Evolutionary conservation across 1,140 invertebrate species (phyloP), one percentile per base, ranked within the genome.

Genomic region (Halictus rubicundus): DNA sequence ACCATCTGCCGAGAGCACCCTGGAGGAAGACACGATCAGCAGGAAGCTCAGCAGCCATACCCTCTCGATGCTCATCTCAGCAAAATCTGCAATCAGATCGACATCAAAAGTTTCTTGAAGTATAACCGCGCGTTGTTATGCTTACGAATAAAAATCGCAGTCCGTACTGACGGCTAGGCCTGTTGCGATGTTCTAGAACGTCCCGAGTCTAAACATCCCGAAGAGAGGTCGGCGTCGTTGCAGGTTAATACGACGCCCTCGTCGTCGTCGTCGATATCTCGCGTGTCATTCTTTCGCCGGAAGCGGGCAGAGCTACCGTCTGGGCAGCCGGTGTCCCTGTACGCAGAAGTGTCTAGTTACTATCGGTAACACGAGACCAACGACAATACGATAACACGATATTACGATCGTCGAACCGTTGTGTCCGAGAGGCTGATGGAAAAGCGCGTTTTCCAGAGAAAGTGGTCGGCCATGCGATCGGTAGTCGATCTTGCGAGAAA

Each of bases 1-100:
- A 84, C 93, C 88, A 75, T 93, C 89, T 16, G 90, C 92, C 42
- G 87, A 89, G 32, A 93, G 85, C 49, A 88, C 87, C 37, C 92
- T 81, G 9, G 91, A 88, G 49, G 90, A 81, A 72, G 93, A 92
- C 77, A 75, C 14, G 5, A 60, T 54, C 46, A 66, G 73, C n/a
- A 68, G 37, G 19, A 60, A 14, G 57, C 82, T 23, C 21, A 83
- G 23, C 42, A 52, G 39, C 64, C 52, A 80, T 19, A 71, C 32
- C 52, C 42, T 52, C 25, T 46, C 64, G 73, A 39, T 12, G 57
- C 23, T 86, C 85, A 86, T 86, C 71, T 80, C 84, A 57, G 16
- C 37, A 37, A 1, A 7, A 68, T 69, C 63, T 66, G 32, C n/a
- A n/a, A n/a, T n/a, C n/a, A n/a, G n/a, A n/a, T n/a, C n/a, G n/a